phyloP scores from a whole-genome alignment of 2,797 vertebrate species.

The Rhynchonycteris naso region DNA sequence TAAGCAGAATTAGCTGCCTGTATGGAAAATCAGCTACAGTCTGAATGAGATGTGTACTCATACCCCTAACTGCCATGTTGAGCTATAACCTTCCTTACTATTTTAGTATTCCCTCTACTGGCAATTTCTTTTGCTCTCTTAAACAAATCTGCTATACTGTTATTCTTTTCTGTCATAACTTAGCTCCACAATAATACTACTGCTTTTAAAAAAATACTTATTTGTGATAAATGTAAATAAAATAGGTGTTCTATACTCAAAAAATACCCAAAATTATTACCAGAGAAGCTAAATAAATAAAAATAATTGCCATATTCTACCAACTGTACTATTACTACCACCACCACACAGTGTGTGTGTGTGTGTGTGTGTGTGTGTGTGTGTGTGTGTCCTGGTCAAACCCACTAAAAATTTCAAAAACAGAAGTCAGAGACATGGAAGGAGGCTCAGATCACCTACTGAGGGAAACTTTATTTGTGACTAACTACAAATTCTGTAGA shows the following conservation, averaged over 20 bases:
- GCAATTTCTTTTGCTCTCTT: slow-evolving; percentile 1
- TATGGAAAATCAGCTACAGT: neutral
- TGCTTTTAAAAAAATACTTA: slow-evolving; percentile 42
- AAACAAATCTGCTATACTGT: neutral
- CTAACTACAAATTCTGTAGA: slow-evolving; percentile 3
- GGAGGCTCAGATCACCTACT: neutral
- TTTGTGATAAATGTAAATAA: slow-evolving; percentile 28
- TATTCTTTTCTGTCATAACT: neutral
- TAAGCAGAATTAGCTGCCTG: neutral
- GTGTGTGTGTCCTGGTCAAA: neutral
- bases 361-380: neutral
- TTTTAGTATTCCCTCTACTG: neutral
- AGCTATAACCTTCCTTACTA: neutral
- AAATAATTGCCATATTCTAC: neutral
- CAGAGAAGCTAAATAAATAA: neutral
- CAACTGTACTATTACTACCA: neutral
- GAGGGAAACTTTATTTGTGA: neutral
- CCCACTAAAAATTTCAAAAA: neutral
- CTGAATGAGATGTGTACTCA: neutral
- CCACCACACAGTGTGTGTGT: neutral
- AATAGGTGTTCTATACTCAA: neutral
- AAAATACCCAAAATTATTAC: neutral
- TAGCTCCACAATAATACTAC: neutral
- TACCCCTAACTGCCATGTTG: neutral
- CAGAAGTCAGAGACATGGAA: neutral